Percentiles rank a stretch among this genome's conserved stretches.
These are phyloP conservation scores for Labeo calbasu DNA, from an alignment of 2,797 vertebrate genomes.

Conservation along the genomic window DNA sequence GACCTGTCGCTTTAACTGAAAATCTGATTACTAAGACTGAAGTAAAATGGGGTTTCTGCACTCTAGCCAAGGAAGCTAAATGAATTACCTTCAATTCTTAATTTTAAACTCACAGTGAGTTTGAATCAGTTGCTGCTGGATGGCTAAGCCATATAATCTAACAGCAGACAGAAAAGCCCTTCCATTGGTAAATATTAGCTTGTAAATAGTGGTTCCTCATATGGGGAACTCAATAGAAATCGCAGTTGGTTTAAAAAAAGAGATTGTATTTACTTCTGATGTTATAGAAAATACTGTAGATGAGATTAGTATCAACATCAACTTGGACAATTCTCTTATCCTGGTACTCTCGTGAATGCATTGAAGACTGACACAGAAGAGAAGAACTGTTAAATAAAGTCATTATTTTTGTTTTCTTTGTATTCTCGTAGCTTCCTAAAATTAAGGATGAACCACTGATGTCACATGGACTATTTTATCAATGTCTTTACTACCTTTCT, in stretches of 20 bases:
- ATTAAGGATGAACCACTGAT: too few species aligned
- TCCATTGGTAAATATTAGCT: neutral
- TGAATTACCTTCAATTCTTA: conserved; percentile 36
- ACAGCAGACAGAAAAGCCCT: neutral
- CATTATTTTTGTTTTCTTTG: too few species aligned
- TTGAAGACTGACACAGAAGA: too few species aligned
- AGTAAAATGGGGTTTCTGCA: conserved; percentile 38
- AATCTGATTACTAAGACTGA: conserved; percentile 53
- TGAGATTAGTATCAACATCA: neutral
- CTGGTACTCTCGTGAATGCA: too few species aligned
- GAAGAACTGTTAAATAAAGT: too few species aligned
- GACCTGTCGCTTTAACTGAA: conserved; percentile 53
- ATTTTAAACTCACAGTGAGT: conserved; percentile 43
- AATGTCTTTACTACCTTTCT: too few species aligned
- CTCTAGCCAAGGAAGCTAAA: conserved; percentile 42
- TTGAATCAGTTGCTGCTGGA: conserved; percentile 28
- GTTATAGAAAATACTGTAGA: neutral
- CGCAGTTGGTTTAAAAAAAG: neutral
- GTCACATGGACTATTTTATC: too few species aligned
- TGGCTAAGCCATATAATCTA: neutral
- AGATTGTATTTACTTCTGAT: neutral
- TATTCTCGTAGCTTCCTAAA: too few species aligned
- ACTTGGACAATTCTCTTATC: neutral
- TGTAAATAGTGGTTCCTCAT: neutral
- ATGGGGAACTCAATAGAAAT: neutral